Evolutionary conservation across 2,888 invertebrate genomes (phyloP).

Genomic region (Syritta pipiens): DNA sequence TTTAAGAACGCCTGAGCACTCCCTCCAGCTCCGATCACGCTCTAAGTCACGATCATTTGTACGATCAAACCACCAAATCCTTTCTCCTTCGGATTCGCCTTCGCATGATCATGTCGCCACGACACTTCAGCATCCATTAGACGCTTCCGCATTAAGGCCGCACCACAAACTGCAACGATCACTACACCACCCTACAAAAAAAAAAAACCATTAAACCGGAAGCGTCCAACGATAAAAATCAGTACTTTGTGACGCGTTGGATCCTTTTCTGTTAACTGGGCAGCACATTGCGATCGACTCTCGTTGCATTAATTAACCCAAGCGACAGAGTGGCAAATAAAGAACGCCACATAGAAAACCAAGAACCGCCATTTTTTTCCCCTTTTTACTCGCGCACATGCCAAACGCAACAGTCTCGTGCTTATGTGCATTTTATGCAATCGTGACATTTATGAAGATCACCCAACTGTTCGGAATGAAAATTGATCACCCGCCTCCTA

Average conservation of each 20-base stretch:
- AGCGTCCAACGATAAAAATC: constrained; percentile 52
- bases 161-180: too few species aligned
- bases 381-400: constrained; percentile 46
- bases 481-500: too few species aligned
- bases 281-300: too few species aligned
- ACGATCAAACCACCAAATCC: too few species aligned
- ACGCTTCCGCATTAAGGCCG: too few species aligned
- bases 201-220: constrained; percentile 57
- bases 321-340: constrained; percentile 41
- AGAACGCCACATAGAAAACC: constrained; percentile 3
- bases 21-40: too few species aligned
- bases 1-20: too few species aligned
- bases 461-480: neutral
- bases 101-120: too few species aligned
- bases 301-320: constrained; percentile 60
- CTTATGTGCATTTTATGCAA: constrained; percentile 24
- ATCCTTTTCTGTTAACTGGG: constrained; percentile 56
- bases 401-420: constrained; percentile 45
- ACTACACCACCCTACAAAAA: too few species aligned
- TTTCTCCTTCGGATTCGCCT: too few species aligned
- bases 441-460: constrained; percentile 46
- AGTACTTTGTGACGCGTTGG: constrained; percentile 24
- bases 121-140: too few species aligned
- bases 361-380: neutral
- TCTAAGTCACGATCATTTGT: too few species aligned